Evolutionary conservation across 2,888 invertebrate species (phyloP).

Genomic region (Calliopum simillimum): DNA sequence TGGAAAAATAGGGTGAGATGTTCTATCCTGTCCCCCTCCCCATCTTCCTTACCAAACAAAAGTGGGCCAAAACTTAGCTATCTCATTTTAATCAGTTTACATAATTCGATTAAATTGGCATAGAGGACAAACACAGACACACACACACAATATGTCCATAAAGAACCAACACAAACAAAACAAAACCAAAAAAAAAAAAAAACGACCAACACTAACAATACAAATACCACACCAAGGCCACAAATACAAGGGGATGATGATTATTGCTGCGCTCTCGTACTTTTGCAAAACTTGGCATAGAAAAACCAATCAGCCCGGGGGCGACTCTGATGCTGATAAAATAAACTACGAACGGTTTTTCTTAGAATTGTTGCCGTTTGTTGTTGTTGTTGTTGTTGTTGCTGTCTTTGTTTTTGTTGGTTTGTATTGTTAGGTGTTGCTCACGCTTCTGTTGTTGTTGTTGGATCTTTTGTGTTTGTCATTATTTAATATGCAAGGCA

Average conservation of each 20-base stretch:
- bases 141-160: not conserved
- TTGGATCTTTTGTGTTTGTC: not conserved
- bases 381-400: not conserved
- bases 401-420: too few species aligned
- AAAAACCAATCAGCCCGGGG: constrained; percentile 23
- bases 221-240: not conserved
- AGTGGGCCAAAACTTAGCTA: not conserved
- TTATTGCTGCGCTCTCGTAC: not conserved
- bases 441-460: too few species aligned
- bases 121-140: not conserved
- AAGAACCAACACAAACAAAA: not conserved
- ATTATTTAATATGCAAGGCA: constrained; percentile 17
- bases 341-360: not conserved
- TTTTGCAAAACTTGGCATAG: not conserved
- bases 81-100: constrained; percentile 18
- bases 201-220: not conserved
- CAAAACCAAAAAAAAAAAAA: not conserved
- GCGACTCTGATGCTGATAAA: constrained; percentile 21
- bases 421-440: too few species aligned
- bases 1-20: not conserved
- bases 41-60: not conserved
- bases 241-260: too few species aligned
- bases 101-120: constrained; percentile 16
- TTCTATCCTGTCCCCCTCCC: too few species aligned
- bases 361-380: too few species aligned